These are phyloP conservation scores for Apotomis betuletana DNA, from an alignment of 2,888 invertebrate species.

Conservation along the genomic window DNA sequence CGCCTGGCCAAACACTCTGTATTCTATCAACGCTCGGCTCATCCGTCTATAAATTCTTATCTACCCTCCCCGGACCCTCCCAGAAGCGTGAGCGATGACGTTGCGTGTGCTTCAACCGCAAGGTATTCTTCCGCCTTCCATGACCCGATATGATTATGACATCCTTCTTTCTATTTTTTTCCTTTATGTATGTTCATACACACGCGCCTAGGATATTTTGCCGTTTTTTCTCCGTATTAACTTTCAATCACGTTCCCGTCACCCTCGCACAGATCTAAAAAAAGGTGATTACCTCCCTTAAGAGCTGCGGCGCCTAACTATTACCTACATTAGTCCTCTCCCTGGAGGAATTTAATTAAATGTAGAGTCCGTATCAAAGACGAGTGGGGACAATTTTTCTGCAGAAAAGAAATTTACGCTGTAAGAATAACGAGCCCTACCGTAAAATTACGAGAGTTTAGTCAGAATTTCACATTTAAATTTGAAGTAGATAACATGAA, in stretches of 20 bases:
- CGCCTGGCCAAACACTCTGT: conserved; percentile 65
- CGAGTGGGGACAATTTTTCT: conserved; percentile 54
- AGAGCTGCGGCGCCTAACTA: conserved; percentile 39
- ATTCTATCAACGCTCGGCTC: conserved; percentile 73
- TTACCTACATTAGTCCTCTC: conserved; percentile 41
- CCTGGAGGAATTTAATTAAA: conserved; percentile 66
- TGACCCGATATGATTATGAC: conserved; percentile 56
- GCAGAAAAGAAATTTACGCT: conserved; percentile 48
- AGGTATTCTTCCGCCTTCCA: conserved; percentile 51
- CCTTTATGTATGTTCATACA: conserved; percentile 20
- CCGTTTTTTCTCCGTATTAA: not conserved
- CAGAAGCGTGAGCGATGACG: conserved; percentile 73
- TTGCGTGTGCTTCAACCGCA: conserved; percentile 63
- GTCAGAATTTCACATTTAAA: conserved; percentile 21
- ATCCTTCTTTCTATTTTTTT: conserved; percentile 50
- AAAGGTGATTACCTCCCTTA: conserved; percentile 33
- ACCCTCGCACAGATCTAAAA: conserved; percentile 12
- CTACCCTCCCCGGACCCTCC: conserved; percentile 64
- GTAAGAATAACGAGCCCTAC: conserved; percentile 47
- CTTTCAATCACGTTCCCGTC: not conserved
- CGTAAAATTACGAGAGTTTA: conserved; percentile 38
- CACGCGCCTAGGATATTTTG: not conserved
- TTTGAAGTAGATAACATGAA: conserved; percentile 2
- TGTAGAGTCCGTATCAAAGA: conserved; percentile 48
- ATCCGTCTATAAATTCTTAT: conserved; percentile 78